These are phyloP conservation scores for Varecia variegata DNA, from an alignment of 2,797 vertebrate species.

Conservation along the genomic window DNA sequence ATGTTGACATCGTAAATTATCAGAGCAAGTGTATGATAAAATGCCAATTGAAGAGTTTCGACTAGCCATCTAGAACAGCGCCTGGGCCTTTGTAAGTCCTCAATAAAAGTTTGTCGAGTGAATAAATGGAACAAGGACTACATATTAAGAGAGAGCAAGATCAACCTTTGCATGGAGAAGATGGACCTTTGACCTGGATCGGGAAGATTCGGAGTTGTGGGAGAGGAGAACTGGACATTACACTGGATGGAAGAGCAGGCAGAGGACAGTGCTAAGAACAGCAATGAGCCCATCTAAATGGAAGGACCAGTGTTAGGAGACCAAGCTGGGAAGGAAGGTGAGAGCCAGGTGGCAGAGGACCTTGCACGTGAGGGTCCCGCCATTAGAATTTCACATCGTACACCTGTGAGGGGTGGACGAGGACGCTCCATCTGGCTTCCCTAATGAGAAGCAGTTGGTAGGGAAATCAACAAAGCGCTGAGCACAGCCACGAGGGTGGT, in stretches of 20 bases:
- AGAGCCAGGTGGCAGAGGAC: no score
- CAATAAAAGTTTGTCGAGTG: not conserved
- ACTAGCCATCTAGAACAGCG: not conserved
- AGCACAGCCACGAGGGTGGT: accelerated
- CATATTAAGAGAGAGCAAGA: no score
- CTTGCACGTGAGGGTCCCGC: accelerated
- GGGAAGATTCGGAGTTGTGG: not conserved
- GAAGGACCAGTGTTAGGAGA: accelerated
- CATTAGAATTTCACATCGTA: not conserved
- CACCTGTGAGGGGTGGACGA: accelerated
- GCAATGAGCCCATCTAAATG: not conserved
- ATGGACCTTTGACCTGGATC: accelerated
- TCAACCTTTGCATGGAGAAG: accelerated
- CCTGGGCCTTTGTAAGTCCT: no score
- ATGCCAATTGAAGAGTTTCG: accelerated
- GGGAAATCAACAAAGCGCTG: not conserved
- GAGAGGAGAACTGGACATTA: no score
- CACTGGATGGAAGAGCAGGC: accelerated
- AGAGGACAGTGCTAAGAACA: not conserved
- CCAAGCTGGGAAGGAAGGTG: accelerated
- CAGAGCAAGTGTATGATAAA: not conserved
- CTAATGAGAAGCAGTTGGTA: accelerated
- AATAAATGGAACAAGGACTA: not conserved
- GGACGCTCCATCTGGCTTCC: accelerated
- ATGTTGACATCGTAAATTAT: not conserved